Evolutionary conservation across 2,113 vertebrate genomes (phyloP).

Genomic region (Oncorhynchus gorbuscha): DNA sequence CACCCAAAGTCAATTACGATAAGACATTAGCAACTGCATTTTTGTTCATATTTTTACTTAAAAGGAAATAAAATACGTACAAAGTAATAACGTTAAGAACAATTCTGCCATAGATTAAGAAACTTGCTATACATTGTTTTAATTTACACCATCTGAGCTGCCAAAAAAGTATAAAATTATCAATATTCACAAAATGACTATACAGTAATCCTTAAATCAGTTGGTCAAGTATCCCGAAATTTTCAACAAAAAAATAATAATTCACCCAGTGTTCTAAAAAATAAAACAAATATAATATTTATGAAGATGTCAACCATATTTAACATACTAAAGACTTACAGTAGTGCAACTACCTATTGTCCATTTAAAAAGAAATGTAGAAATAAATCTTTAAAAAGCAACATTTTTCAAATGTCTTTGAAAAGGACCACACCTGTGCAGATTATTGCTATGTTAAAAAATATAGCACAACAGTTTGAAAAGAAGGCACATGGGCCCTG

Average conservation of each 20-base stretch:
- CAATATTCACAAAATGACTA: constrained; percentile 88
- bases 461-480: not conserved
- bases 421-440: constrained; percentile 63
- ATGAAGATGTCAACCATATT: constrained; percentile 69
- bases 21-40: constrained; percentile 62
- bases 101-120: constrained; percentile 74
- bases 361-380: not conserved
- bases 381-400: no score
- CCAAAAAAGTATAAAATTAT: constrained; percentile 89
- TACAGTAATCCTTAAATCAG: constrained; percentile 80
- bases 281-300: constrained; percentile 74
- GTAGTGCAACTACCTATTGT: constrained; percentile 78
- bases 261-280: constrained; percentile 79
- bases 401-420: no score
- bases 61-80: constrained; percentile 81
- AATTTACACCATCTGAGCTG: constrained; percentile 97
- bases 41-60: constrained; percentile 62
- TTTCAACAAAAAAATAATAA: constrained; percentile 63
- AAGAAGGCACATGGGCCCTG: constrained; percentile 84
- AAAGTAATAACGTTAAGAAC: constrained; percentile 75
- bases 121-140: constrained; percentile 89
- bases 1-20: constrained; percentile 34
- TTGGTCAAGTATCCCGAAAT: constrained; percentile 80
- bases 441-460: constrained; percentile 61
- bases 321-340: constrained; percentile 50